A percentile compares a stretch with the other conserved stretches of the same genome.
Conservation (phyloP, 30 jellyfish, hydroid and myxozoan genomes). For the Clytia hemisphaerica region DNA sequence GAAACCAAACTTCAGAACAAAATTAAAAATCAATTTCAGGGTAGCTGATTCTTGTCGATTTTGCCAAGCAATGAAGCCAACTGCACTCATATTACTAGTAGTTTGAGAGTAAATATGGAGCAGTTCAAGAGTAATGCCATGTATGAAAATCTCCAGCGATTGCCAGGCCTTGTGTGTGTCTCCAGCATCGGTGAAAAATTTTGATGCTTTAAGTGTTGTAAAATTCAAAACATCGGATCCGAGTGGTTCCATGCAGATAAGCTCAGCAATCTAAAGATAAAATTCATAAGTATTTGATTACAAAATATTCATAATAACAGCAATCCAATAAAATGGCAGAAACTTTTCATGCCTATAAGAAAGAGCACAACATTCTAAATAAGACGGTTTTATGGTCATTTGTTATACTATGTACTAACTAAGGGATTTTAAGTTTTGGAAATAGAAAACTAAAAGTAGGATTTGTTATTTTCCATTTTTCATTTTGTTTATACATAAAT, state of each 20-base stretch:
- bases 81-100: not conserved
- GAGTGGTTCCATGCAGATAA: not conserved
- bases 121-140: not conserved
- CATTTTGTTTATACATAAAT: no score
- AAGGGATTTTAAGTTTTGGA: no score
- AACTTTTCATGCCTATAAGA: no score
- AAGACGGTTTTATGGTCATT: no score
- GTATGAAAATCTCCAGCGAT: not conserved
- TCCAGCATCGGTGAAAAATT: not conserved
- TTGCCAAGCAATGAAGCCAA: conserved; percentile 9
- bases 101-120: not conserved
- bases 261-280: no score
- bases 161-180: conserved; percentile 12
- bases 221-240: conserved; percentile 2
- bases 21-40: not conserved
- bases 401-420: no score
- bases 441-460: no score
- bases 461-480: no score
- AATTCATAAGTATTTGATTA: no score
- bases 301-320: no score
- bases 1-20: not conserved
- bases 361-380: no score
- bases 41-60: not conserved
- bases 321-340: no score
- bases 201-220: not conserved